Conservation (phyloP, 37 sponge, comb jelly and placozoan species). For the Geodia barretti region DNA sequence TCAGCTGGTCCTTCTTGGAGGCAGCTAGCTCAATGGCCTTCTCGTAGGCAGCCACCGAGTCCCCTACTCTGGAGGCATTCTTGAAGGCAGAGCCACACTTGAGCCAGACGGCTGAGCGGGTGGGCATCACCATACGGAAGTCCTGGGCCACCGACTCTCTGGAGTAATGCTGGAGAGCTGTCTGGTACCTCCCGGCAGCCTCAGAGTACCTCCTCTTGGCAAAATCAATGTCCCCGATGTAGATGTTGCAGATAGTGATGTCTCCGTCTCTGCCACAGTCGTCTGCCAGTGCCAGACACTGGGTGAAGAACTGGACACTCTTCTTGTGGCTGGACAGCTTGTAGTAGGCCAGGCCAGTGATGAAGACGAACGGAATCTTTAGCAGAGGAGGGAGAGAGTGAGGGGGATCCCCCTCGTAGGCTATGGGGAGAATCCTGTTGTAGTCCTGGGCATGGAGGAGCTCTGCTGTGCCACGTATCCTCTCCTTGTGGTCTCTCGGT, state of each 20-base stretch:
- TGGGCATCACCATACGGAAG: slow-evolving; percentile 4
- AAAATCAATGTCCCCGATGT: slow-evolving; percentile 13
- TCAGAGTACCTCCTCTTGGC: slow-evolving; percentile 1
- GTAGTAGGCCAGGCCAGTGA: slow-evolving; percentile 1
- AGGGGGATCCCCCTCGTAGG: neutral
- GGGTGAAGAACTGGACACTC: neutral
- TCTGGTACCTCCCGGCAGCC: neutral
- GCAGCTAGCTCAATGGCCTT: slow-evolving; percentile 25
- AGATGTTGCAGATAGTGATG: neutral
- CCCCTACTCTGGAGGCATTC: slow-evolving; percentile 29
- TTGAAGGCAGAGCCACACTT: slow-evolving; percentile 25
- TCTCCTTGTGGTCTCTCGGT: neutral
- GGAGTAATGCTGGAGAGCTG: neutral
- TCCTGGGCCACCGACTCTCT: neutral
- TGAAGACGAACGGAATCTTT: neutral
- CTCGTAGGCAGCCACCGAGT: slow-evolving; percentile 21
- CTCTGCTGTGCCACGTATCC: neutral
- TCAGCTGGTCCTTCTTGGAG: slow-evolving; percentile 30
- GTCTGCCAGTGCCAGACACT: neutral
- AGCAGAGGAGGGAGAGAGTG: neutral
- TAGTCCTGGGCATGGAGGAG: neutral
- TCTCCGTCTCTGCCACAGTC: neutral
- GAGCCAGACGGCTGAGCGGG: slow-evolving; percentile 18
- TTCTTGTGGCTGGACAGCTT: neutral
- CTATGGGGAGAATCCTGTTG: neutral